These are phyloP conservation scores for Uropsilus gracilis DNA, from an alignment of 2,113 vertebrate genomes.

Conservation along the genomic window DNA sequence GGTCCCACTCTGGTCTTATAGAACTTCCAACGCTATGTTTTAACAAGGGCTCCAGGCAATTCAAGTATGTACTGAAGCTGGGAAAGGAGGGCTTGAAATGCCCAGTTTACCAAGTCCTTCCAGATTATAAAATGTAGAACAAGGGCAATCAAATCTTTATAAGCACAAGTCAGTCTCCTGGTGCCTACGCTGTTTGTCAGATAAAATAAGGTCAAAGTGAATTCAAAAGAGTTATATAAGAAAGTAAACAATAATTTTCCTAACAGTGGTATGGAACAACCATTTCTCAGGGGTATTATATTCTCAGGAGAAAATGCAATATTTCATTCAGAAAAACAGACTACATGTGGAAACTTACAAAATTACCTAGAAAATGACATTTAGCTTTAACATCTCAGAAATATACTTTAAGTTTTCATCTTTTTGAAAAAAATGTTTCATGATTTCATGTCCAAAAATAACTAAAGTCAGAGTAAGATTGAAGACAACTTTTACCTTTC, in stretches of 20 bases:
- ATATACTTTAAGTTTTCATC: constrained; percentile 7
- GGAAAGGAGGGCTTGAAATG: not conserved
- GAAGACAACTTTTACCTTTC: not conserved
- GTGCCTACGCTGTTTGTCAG: not conserved
- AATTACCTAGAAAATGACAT: not conserved
- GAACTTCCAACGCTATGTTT: not conserved
- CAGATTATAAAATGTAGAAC: not conserved
- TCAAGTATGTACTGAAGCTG: not conserved
- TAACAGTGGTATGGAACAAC: not conserved
- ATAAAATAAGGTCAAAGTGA: not conserved
- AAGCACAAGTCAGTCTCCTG: not conserved
- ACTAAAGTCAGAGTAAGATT: not conserved
- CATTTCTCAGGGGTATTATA: not conserved
- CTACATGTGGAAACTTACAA: not conserved
- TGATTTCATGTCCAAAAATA: constrained; percentile 12
- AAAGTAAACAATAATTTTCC: not conserved
- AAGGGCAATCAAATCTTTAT: not conserved
- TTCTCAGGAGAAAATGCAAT: constrained; percentile 1
- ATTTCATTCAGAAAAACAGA: constrained; percentile 8
- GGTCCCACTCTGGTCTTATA: not conserved
- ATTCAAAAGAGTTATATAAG: not conserved
- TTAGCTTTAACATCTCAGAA: constrained; percentile 25
- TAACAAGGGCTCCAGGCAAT: not conserved
- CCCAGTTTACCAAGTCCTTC: not conserved
- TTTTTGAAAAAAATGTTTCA: not conserved